Evolutionary conservation across 2,113 vertebrate genomes (phyloP), one percentile per base, ranked within the genome.

Genomic region (Nyctereutes procyonoides): DNA sequence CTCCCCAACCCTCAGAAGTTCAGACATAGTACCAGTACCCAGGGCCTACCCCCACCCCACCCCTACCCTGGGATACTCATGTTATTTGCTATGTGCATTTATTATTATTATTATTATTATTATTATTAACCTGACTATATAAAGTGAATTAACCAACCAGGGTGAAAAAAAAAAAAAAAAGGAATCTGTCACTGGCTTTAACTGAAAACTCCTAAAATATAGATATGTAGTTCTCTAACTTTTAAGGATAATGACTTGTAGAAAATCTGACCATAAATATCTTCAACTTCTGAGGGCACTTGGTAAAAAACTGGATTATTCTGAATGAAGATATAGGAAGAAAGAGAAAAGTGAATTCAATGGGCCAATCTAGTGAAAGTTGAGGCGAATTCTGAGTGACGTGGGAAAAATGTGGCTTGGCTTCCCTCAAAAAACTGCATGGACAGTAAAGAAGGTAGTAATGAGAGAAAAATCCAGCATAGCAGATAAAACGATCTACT

Each of bases 161-260:
- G 87, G 9, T 58, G 16, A 26, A 73, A 22, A 95, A 35, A n/a
- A 19, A n/a, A 19, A 26, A 73, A 22, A 95, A 35, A n/a, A 19
- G 9, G 20, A 89, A 56, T 83, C 67, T 26, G 19, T 63, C 30
- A 60, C 14, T 91, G 88, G 17, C 11, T 89, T 92, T 82, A 90
- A 80, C 15, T 58, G 22, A 63, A 95, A 95, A 95, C 88, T 55
- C n/a, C 32, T 85, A 65, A 93, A 92, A 84, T 43, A 53, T 16
- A n/a, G 26, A 90, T 9, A 60, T 11, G 76, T 32, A 56, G 1
- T 94, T 71, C 77, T 65, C 43, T 73, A 71, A 77, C 10, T 77
- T 89, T 89, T 74, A 32, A 96, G 38, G n/a, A 79, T 69, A 92
- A 67, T 76, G 16, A 84, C 48, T 43, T 65, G 16, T 3, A 82